Base-by-base conservation (phyloP, 2,113 vertebrate species). In the Labrus mixtus region DNA sequence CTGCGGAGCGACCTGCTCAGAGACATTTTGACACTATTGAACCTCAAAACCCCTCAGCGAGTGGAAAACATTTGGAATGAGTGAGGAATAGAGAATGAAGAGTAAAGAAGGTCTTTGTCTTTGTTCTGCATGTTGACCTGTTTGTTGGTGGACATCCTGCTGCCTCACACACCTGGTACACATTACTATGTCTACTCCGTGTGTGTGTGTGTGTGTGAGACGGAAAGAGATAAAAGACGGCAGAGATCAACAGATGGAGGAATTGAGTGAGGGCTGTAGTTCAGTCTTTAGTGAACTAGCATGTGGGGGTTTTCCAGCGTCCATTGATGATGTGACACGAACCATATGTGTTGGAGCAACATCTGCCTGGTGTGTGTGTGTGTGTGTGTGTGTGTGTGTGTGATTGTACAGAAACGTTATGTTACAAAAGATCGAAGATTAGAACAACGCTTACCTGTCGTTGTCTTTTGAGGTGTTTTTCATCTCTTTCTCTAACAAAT, bases 321-420 rank as follows among this genome's bases (percentile, higher is more conserved):
- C 46, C 62, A 66, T 65, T 81, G 81, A 80, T 63, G 79, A 87
- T 73, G 87, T 88, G 90, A 91, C 83, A 79, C 61, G 74, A 91
- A 88, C 86, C 91, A 91, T 79, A 84, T 92, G 90, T 79, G 73
- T 72, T 17, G 64, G 25, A 56, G 51, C 73, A 86, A 83, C 87
- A 89, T 87, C 82, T 85, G 90, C 73, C 64, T 58, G 55, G 46
- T 63, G 55, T 39, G 46, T 81, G 57, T 71, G 45, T 59, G 72
- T 56, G 16, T 50, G 50, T 61, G 41, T 66, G 3, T 43, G 65
- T 41, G 29, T 68, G 50, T 54, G 50, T 57, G 48, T 54, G 25
- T 56, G 15, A 6, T 13, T 46, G 13, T 46, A 3, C 45, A 10
- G 7, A 13, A 10, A 10, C 12, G 36, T 63, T 56, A 74, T 76